These are phyloP conservation scores for Numenius arquata DNA, from an alignment of 2,113 vertebrate species.

Conservation along the genomic window DNA sequence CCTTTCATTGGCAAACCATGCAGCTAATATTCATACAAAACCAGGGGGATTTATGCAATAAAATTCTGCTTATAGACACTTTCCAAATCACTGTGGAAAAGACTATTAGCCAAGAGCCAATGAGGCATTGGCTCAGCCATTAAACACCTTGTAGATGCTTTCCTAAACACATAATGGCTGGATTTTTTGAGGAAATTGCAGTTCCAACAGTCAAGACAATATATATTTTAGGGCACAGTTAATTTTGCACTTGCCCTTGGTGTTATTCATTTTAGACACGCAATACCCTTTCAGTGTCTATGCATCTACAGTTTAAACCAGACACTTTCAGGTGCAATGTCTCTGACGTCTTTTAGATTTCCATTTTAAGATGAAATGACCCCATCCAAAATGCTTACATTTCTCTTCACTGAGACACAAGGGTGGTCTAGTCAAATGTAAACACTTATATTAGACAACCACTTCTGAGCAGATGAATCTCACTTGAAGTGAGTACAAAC, in stretches of 20 bases:
- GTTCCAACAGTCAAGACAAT: not conserved
- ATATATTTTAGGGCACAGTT: not conserved
- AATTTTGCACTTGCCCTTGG: not conserved
- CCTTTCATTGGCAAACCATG: not conserved
- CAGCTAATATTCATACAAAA: slow-evolving; percentile 30
- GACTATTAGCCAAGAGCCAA: slow-evolving; percentile 5
- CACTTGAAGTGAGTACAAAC: not conserved
- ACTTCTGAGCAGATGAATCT: not conserved
- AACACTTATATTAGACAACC: not conserved
- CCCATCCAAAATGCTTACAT: not conserved
- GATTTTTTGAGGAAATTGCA: not conserved
- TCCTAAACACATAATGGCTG: not conserved
- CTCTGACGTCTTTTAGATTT: not conserved
- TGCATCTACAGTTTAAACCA: not conserved
- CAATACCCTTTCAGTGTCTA: not conserved
- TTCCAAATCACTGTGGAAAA: not conserved
- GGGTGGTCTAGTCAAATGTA: not conserved
- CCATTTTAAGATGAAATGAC: not conserved
- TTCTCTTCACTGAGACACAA: not conserved
- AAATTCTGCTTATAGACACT: slow-evolving; percentile 4
- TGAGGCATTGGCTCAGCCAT: slow-evolving; percentile 21
- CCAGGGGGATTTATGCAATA: slow-evolving; percentile 5
- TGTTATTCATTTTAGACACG: not conserved
- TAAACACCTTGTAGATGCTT: not conserved
- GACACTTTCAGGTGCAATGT: not conserved